Percentiles rank a stretch among this genome's conserved stretches.
These are phyloP conservation scores for Eilema griseolum DNA, from an alignment of 2,888 invertebrate species.

Conservation along the genomic window DNA sequence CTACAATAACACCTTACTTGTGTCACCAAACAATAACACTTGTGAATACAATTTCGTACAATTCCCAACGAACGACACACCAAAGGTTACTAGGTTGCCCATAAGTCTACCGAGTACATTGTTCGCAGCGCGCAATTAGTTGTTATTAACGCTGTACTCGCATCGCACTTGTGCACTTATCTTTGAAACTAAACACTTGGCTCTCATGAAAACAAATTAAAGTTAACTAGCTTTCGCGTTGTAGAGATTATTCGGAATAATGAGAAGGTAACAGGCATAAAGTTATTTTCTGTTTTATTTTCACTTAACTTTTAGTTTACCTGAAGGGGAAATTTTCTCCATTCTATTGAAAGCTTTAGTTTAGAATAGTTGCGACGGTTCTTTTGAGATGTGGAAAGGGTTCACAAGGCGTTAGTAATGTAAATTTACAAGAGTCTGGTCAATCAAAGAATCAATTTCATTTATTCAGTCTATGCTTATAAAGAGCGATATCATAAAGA, in stretches of 20 bases:
- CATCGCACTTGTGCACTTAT: neutral
- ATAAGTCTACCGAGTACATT: conserved; percentile 18
- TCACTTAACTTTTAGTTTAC: too few species aligned
- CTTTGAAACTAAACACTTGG: neutral
- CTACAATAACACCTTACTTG: neutral
- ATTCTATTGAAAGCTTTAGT: too few species aligned
- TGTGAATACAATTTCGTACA: conserved; percentile 11
- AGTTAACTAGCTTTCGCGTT: neutral
- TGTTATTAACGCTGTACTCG: conserved; percentile 2
- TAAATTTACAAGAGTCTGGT: too few species aligned
- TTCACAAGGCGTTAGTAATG: too few species aligned
- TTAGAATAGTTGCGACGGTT: too few species aligned
- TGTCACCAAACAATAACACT: conserved; percentile 10
- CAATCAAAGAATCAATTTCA: too few species aligned
- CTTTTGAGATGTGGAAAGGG: too few species aligned
- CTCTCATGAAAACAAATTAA: neutral
- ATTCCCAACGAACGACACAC: conserved; percentile 15
- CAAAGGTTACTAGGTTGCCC: conserved; percentile 32
- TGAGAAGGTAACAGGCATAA: neutral
- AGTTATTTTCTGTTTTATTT: neutral
- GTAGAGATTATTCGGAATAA: neutral
- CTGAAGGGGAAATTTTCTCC: too few species aligned
- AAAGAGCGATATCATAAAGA: too few species aligned
- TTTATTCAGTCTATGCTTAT: too few species aligned
- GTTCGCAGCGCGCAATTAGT: conserved; percentile 29